Conservation (phyloP, 2,888 invertebrate species). For the Drosophila recens region DNA sequence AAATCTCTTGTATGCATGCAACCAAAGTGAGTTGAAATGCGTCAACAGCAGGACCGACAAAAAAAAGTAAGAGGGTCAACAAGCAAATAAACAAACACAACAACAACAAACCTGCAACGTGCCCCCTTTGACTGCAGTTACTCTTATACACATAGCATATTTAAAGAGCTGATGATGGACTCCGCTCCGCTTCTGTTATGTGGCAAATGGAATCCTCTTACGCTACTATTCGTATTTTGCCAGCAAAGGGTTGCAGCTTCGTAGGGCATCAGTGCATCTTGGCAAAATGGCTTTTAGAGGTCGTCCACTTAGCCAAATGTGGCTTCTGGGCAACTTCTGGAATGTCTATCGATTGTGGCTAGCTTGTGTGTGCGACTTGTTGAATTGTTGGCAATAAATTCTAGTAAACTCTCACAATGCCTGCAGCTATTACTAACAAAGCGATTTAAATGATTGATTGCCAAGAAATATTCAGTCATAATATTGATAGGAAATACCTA, state of each 20-base stretch:
- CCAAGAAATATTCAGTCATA: constrained; percentile 9
- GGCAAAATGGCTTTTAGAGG: constrained; percentile 11
- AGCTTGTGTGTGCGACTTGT: constrained; percentile 16
- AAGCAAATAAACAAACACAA: constrained; percentile 5
- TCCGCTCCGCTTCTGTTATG: constrained; percentile 8
- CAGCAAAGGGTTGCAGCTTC: constrained; percentile 11
- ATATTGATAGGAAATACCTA: neutral
- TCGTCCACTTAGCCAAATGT: constrained; percentile 21
- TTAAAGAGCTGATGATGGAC: constrained; percentile 46
- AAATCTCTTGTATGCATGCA: constrained; percentile 66
- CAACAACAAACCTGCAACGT: constrained; percentile 6
- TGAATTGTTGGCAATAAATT: constrained; percentile 23
- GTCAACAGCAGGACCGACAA: constrained; percentile 28
- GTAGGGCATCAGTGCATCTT: constrained; percentile 23
- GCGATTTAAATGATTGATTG: constrained; percentile 15
- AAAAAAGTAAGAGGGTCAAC: constrained; percentile 1
- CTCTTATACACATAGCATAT: constrained; percentile 44
- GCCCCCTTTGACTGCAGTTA: constrained; percentile 34
- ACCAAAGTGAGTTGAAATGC: constrained; percentile 19
- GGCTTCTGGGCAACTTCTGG: constrained; percentile 14
- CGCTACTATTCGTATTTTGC: neutral
- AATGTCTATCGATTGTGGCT: constrained; percentile 17
- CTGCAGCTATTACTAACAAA: constrained; percentile 1
- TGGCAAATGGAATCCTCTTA: constrained; percentile 16
- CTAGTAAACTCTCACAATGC: constrained; percentile 1